Evolutionary conservation across 2,888 invertebrate species (phyloP).

Genomic region (Lucinisca nassula): DNA sequence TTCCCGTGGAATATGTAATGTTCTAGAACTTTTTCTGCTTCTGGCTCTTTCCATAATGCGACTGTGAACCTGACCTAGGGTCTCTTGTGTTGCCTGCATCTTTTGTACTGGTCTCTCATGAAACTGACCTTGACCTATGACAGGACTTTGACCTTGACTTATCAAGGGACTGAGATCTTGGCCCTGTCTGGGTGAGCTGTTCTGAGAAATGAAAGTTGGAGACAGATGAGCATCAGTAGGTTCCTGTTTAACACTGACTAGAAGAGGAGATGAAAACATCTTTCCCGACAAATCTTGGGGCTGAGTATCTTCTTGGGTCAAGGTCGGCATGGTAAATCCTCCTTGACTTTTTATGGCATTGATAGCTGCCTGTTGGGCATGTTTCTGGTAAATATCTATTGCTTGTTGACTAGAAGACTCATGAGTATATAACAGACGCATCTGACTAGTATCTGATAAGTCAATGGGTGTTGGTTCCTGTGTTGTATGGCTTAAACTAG

Average conservation of each 20-base stretch:
- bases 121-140: not conserved
- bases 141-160: conserved; percentile 48
- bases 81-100: conserved; percentile 61
- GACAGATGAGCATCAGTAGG: conserved; percentile 42
- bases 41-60: conserved; percentile 68
- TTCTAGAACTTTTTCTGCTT: conserved; percentile 61
- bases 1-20: conserved; percentile 57
- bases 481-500: not conserved
- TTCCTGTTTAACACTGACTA: conserved; percentile 75
- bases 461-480: not conserved
- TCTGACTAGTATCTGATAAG: not conserved
- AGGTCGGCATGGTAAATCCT: conserved; percentile 31
- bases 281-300: conserved; percentile 51
- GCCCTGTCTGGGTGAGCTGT: not conserved
- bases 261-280: conserved; percentile 65
- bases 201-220: not conserved
- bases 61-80: conserved; percentile 64
- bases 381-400: conserved; percentile 29
- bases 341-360: conserved; percentile 32
- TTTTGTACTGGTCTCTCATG: conserved; percentile 13
- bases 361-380: conserved; percentile 4
- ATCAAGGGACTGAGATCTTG: conserved; percentile 27
- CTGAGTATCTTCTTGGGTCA: not conserved
- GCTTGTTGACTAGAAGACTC: conserved; percentile 52
- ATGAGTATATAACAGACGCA: not conserved